These are phyloP conservation scores for Idaea straminata DNA, from an alignment of 2,888 invertebrate species.

Conservation along the genomic window DNA sequence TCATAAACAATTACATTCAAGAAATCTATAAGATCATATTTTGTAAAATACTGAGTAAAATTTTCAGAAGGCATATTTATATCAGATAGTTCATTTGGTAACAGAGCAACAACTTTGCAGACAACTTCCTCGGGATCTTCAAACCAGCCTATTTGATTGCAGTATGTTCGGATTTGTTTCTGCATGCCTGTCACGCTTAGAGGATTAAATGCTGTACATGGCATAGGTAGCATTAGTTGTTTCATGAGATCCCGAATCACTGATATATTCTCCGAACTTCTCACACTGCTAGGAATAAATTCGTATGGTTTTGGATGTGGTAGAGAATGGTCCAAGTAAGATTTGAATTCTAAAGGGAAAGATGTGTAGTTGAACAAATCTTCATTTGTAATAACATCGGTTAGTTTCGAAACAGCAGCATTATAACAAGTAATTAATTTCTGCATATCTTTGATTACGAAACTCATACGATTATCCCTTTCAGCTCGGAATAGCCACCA, in stretches of 20 bases:
- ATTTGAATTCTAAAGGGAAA: constrained; percentile 83
- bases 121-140: constrained; percentile 69
- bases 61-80: constrained; percentile 55
- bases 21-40: constrained; percentile 76
- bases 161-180: constrained; percentile 70
- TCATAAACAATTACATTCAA: constrained; percentile 78
- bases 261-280: constrained; percentile 68
- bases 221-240: constrained; percentile 77
- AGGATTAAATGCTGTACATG: constrained; percentile 65
- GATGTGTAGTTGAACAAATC: constrained; percentile 80
- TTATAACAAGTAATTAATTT: constrained; percentile 84
- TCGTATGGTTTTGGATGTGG: constrained; percentile 83
- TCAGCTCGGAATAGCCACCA: constrained; percentile 78
- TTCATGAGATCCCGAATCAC: constrained; percentile 76
- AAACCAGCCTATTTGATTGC: constrained; percentile 72
- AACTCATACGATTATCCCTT: constrained; percentile 57
- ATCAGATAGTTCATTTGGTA: constrained; percentile 63
- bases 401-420: constrained; percentile 82
- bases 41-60: constrained; percentile 58
- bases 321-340: constrained; percentile 69
- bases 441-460: constrained; percentile 76
- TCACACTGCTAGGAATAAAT: constrained; percentile 83
- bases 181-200: constrained; percentile 63
- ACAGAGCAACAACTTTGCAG: constrained; percentile 70
- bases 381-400: constrained; percentile 80